Base-by-base conservation (phyloP, 2,888 invertebrate species). In the Augochlorella aurata region DNA sequence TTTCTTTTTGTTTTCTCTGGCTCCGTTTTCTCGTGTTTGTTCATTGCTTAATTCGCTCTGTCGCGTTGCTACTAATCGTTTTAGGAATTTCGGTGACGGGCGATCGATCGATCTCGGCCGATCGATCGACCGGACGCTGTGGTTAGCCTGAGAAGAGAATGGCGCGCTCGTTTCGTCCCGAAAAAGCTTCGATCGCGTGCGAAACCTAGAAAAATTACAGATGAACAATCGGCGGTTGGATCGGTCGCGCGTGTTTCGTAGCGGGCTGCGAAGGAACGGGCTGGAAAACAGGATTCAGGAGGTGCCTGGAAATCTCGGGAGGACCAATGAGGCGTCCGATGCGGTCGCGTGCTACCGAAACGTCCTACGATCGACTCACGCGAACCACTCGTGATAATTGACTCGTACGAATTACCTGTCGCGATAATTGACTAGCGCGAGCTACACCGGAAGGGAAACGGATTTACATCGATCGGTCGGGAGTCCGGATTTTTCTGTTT, bases 21-120 rank as follows among this genome's bases (percentile, higher is more conserved):
- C 79, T 78, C 21, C 3, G 0, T 5, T 58, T 61, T 61, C 24
- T 61, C 0, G 16, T 29, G 24, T 61, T 24, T 29, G 7, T 18
- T 18, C 29, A 24, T 16, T 61, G 24, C 24, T 61, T 61, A 14
- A 14, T 61, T 61, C 8, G 24, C 61, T 8, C 16, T 29, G 61
- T 54, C 54, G 54, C 21, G 24, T 16, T 24, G 14, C 61, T 61
- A 54, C 54, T 9, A 29, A 74, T 75, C 74, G 63, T 76, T 85
- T 58, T 87, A 87, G 85, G 87, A 87, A 87, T 82, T 63, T 18
- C 61, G 29, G 24, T 61, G 61, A 68, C 72, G 63, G 75, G 24
- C 45, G 49, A 52, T 58, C 73, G 58, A 65, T 29, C 69, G 74
- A 44, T 68, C 24, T 52, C 72, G 77, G 67, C 18, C n/a, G 45